Percentiles rank a stretch among this genome's conserved stretches.
These are phyloP conservation scores for Montipora sp. DNA, from an alignment of 64 coral and sea anemone species.

Conservation along the genomic window DNA sequence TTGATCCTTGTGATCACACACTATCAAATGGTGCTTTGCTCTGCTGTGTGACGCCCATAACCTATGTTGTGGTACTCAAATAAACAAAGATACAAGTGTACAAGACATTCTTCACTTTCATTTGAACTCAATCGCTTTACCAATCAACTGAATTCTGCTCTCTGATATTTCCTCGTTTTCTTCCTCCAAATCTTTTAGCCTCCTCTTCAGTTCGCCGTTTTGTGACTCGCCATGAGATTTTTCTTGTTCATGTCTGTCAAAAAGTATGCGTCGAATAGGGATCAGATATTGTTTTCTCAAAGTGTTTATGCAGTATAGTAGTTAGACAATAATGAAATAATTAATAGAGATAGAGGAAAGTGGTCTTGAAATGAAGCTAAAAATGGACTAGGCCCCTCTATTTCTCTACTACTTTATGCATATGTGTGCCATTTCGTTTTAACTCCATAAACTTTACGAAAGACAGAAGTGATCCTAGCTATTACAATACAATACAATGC, in stretches of 20 bases:
- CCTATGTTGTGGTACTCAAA: too few species aligned
- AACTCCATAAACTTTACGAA: background rate
- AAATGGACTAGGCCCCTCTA: background rate
- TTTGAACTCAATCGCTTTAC: slow-evolving; percentile 30
- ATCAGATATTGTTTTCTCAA: too few species aligned
- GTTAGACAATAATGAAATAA: too few species aligned
- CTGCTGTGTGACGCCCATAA: too few species aligned
- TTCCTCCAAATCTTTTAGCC: slow-evolving; percentile 79
- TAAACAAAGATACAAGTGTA: too few species aligned
- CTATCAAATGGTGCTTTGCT: too few species aligned
- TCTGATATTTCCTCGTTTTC: slow-evolving; percentile 95
- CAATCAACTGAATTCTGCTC: slow-evolving; percentile 85
- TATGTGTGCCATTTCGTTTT: background rate
- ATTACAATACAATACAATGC: too few species aligned
- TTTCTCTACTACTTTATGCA: background rate
- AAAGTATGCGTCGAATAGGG: background rate
- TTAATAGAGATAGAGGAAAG: too few species aligned
- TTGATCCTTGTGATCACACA: too few species aligned
- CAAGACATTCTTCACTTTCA: background rate
- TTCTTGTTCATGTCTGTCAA: slow-evolving; percentile 85
- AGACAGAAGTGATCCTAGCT: too few species aligned
- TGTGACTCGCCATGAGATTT: slow-evolving; percentile 75
- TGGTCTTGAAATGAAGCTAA: too few species aligned
- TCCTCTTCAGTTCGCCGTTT: slow-evolving; percentile 84
- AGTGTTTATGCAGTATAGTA: too few species aligned